These are phyloP conservation scores for Todus mexicanus DNA, from an alignment of 2,797 vertebrate species.

Conservation along the genomic window DNA sequence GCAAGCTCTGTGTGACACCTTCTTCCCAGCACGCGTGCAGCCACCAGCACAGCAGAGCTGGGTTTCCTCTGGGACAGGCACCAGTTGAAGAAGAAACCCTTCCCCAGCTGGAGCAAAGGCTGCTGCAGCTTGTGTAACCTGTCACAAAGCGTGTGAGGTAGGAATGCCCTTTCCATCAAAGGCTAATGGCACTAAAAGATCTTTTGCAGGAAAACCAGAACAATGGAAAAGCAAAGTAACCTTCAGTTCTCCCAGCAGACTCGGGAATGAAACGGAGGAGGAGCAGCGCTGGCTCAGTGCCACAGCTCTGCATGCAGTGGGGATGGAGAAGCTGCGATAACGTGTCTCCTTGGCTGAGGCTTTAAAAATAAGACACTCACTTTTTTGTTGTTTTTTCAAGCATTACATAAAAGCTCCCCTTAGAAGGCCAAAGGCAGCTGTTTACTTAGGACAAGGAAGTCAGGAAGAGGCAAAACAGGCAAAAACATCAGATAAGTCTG, in stretches of 20 bases:
- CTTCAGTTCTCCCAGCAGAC: background rate
- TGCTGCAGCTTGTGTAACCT: background rate
- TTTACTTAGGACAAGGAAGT: conserved; percentile 28
- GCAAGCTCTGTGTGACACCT: background rate
- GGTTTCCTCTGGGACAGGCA: background rate
- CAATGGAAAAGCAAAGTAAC: background rate
- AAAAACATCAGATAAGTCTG: conserved; percentile 32
- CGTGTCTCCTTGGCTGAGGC: background rate
- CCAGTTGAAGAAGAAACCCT: background rate
- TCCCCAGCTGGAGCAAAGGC: background rate
- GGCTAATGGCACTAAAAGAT: background rate
- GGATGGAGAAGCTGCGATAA: conserved; percentile 19
- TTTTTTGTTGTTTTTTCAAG: background rate
- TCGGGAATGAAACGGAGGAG: background rate
- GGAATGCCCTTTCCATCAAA: background rate
- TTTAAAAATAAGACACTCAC: background rate
- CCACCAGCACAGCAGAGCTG: background rate
- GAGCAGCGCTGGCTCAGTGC: background rate
- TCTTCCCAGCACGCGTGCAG: background rate
- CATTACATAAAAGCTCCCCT: conserved; percentile 19
- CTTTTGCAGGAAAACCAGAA: background rate
- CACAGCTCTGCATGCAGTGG: background rate
- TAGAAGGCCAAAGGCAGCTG: conserved; percentile 34
- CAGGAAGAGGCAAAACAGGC: conserved; percentile 32
- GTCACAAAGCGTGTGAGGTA: background rate